Percentiles rank a stretch among this genome's conserved stretches.
Conservation (phyloP, 2,888 invertebrate genomes). For the Trichopoda pennipes region DNA sequence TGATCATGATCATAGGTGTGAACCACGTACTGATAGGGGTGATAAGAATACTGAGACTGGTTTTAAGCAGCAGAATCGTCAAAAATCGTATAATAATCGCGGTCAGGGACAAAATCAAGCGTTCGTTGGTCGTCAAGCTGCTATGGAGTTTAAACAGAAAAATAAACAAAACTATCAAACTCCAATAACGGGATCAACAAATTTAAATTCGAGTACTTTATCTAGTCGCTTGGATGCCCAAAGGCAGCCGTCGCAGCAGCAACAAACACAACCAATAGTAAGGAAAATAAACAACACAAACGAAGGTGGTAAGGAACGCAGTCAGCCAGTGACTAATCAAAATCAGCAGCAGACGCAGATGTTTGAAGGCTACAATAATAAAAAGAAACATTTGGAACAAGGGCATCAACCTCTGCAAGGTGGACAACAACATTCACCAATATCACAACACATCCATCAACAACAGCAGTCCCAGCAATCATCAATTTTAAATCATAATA, state of each 20-base stretch:
- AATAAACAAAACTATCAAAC: slow-evolving; percentile 53
- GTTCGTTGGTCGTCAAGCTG: slow-evolving; percentile 72
- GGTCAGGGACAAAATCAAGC: slow-evolving; percentile 57
- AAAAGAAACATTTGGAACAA: slow-evolving; percentile 66
- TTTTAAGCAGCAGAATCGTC: slow-evolving; percentile 49
- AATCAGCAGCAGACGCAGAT: slow-evolving; percentile 60
- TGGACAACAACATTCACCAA: slow-evolving; percentile 36
- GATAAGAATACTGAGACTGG: slow-evolving; percentile 69
- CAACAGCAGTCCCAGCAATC: slow-evolving; percentile 52
- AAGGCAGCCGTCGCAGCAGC: slow-evolving; percentile 47
- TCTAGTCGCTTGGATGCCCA: slow-evolving; percentile 60
- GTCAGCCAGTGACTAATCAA: slow-evolving; percentile 17
- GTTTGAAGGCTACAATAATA: slow-evolving; percentile 53
- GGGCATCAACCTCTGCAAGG: slow-evolving; percentile 61
- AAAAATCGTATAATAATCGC: slow-evolving; percentile 59
- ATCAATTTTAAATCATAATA: slow-evolving; percentile 51
- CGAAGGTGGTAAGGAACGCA: slow-evolving; percentile 30
- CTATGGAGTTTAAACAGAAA: slow-evolving; percentile 80
- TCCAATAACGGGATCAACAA: slow-evolving; percentile 6
- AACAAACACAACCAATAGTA: slow-evolving; percentile 34
- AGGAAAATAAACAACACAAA: slow-evolving; percentile 8
- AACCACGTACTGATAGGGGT: slow-evolving; percentile 27
- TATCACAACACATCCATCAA: slow-evolving; percentile 49
- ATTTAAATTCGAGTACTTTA: slow-evolving; percentile 36
- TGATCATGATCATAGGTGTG: slow-evolving; percentile 51